Conservation (phyloP, 2,888 invertebrate genomes). For the Ypsolopha sequella region DNA sequence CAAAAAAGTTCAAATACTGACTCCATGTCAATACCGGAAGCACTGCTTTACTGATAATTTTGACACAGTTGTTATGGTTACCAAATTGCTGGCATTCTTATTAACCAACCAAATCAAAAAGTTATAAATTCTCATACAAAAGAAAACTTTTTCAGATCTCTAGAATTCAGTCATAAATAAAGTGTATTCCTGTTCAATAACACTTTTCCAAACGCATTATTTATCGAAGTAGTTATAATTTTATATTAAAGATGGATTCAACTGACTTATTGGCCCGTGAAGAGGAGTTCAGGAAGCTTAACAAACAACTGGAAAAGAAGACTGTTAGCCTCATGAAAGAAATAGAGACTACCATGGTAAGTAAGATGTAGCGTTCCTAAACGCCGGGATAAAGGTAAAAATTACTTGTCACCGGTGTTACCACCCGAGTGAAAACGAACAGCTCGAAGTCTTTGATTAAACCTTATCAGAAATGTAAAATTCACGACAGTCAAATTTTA, state of each 20-base stretch:
- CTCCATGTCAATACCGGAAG: neutral
- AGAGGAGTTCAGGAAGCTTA: conserved; percentile 57
- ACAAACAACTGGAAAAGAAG: conserved; percentile 56
- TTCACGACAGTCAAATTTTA: too few species aligned
- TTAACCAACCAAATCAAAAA: conserved; percentile 17
- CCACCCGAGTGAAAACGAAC: too few species aligned
- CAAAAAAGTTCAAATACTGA: neutral
- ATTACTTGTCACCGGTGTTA: too few species aligned
- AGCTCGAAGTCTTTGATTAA: too few species aligned
- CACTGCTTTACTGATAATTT: conserved; percentile 1
- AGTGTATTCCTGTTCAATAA: too few species aligned
- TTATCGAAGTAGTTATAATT: neutral
- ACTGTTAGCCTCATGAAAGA: conserved; percentile 54
- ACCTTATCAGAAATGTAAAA: too few species aligned
- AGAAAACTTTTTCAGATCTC: too few species aligned
- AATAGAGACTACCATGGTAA: conserved; percentile 55
- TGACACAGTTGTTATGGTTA: conserved; percentile 33
- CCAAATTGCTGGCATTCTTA: conserved; percentile 21
- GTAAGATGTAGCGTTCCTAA: too few species aligned
- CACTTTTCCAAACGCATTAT: too few species aligned
- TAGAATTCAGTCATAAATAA: too few species aligned
- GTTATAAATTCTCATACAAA: too few species aligned
- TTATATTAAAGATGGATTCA: conserved; percentile 38
- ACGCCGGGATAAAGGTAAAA: too few species aligned
- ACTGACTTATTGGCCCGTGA: conserved; percentile 51